Evolutionary conservation across 2,113 vertebrate genomes (phyloP), one percentile per base, ranked within the genome.

Genomic region (Forbesichthys papilliferus): DNA sequence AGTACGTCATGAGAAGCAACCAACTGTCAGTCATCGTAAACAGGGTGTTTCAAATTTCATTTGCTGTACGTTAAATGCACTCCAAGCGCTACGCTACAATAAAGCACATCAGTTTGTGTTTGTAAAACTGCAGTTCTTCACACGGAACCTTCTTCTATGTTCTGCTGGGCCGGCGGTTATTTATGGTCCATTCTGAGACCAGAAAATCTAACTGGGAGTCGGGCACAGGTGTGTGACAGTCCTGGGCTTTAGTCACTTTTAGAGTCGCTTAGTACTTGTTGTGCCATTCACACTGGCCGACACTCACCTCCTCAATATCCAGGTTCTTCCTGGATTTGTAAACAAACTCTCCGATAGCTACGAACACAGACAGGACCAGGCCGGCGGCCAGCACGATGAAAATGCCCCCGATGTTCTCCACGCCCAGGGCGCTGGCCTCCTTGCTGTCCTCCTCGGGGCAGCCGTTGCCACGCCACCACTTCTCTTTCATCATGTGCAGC

Each of bases 401-500:
- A 89, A 99, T 97, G 36, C 98, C 98, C 0, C 98, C 97, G n/a
- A 99, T 98, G 83, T 98, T 98, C 87, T 99, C 97, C 76, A 99
- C 96, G 0, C 97, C 98, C 0, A 99, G 87, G 56, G 98, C 97
- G 4, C 97, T 98, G 84, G 98, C 97, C 79, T 98, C 98, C 73
- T 96, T 98, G 89, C 93, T 96, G 82, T 98, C 98, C 82, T 98
- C 98, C 85, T 98, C 96, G 0, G 98, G 97, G 73, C 98, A 99
- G 57, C 96, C 96, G 0, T 97, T 97, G 1, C 98, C 97, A 48
- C 96, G 71, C 98, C 98, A 99, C 98, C 98, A 99, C 75, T 97
- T 98, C 85, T 98, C 98, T 87, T 98, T 99, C 96, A 99, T 97
- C 96, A 98, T 96, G 84, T 98, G 98, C 54, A 99, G 89, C 77